Percentiles rank a stretch among this genome's conserved stretches.
Conservation (phyloP, 2,888 invertebrate genomes). For the Tipula lateralis region DNA sequence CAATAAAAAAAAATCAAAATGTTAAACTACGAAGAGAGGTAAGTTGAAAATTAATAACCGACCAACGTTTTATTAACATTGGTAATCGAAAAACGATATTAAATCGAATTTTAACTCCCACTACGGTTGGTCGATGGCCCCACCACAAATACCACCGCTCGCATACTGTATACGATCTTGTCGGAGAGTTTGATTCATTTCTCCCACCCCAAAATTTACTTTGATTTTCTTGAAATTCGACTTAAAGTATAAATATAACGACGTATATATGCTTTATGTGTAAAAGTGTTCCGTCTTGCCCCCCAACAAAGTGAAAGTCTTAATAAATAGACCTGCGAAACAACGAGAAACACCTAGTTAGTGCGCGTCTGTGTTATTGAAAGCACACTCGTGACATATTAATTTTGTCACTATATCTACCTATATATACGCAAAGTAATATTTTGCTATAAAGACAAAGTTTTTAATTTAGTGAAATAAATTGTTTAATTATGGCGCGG, state of each 20-base stretch:
- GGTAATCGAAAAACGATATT: neutral
- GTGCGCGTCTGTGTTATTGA: constrained; percentile 47
- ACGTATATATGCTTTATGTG: neutral
- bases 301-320: constrained; percentile 46
- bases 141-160: neutral
- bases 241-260: neutral
- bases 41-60: neutral
- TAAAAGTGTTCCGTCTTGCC: neutral
- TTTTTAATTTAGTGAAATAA: neutral
- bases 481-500: constrained; percentile 43
- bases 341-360: constrained; percentile 50
- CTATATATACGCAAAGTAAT: too few species aligned
- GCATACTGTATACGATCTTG: neutral
- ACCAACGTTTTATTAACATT: neutral
- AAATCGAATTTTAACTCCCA: neutral
- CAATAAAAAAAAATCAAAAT: neutral
- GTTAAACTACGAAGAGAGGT: neutral
- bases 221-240: neutral
- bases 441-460: neutral
- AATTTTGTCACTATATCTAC: neutral
- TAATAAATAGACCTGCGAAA: constrained; percentile 51
- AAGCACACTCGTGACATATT: constrained; percentile 25
- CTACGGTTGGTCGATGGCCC: neutral
- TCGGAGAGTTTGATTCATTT: neutral
- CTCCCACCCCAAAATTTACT: neutral